phyloP scores from a whole-genome alignment of 2,888 invertebrate genomes.

The Cepaea hortensis region DNA sequence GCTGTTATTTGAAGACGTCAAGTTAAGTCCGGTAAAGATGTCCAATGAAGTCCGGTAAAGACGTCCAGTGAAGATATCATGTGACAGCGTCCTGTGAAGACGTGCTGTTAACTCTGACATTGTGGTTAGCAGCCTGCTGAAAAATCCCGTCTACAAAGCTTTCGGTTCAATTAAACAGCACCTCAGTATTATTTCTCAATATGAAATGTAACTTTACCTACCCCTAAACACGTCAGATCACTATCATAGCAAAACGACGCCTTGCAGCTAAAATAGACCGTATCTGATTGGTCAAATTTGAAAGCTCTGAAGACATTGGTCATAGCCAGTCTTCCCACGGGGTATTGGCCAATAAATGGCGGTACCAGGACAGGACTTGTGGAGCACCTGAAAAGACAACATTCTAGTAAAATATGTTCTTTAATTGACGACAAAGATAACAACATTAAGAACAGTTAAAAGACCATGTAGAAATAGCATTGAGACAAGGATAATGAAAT shows the following conservation, averaged over 20 bases:
- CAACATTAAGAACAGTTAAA: neutral
- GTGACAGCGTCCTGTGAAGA: too few species aligned
- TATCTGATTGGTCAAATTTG: constrained; percentile 43
- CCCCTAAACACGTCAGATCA: constrained; percentile 41
- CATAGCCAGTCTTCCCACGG: constrained; percentile 23
- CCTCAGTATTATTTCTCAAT: too few species aligned
- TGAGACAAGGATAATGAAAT: too few species aligned
- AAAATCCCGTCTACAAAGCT: too few species aligned
- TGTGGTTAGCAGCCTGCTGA: too few species aligned
- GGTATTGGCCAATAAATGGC: constrained; percentile 38
- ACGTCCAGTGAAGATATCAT: too few species aligned
- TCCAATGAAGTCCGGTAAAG: too few species aligned
- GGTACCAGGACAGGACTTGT: constrained; percentile 25
- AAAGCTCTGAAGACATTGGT: constrained; percentile 40
- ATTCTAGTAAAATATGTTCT: neutral
- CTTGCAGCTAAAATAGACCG: constrained; percentile 43
- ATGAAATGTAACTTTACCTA: neutral
- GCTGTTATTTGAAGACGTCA: too few species aligned
- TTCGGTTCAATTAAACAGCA: too few species aligned
- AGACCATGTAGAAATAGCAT: too few species aligned
- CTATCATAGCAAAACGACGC: constrained; percentile 40
- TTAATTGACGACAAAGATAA: neutral
- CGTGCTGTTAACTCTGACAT: too few species aligned
- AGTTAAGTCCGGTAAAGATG: too few species aligned
- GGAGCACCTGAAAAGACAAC: constrained; percentile 33